phyloP scores from a whole-genome alignment of 2,113 vertebrate species.

The Athene cunicularia region DNA sequence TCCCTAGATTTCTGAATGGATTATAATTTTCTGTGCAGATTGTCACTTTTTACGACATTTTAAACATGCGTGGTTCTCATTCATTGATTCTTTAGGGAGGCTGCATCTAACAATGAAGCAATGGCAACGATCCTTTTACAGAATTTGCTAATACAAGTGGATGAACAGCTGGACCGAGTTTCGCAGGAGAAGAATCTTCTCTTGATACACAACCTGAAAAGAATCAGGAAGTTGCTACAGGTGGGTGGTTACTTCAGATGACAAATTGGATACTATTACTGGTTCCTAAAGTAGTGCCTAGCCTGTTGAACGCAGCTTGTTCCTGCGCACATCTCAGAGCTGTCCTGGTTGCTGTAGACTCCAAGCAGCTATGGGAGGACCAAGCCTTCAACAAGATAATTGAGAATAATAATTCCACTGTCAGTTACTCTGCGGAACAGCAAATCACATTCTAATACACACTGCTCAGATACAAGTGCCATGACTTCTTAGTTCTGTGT shows the following conservation, averaged over 20 bases:
- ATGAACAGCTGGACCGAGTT: conserved; percentile 84
- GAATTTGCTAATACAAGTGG: conserved; percentile 90
- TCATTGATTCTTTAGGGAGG: conserved; percentile 73
- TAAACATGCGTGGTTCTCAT: neutral
- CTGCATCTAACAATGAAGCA: conserved; percentile 86
- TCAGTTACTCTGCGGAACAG: neutral
- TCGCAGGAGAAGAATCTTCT: conserved; percentile 92
- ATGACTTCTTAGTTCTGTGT: neutral
- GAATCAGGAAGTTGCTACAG: conserved; percentile 93
- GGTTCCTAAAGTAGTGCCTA: neutral
- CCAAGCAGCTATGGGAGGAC: neutral
- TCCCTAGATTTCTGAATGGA: neutral
- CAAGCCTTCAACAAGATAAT: neutral
- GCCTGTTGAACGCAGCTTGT: neutral
- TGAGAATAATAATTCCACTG: neutral
- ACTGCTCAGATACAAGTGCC: neutral
- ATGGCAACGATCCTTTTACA: conserved; percentile 88
- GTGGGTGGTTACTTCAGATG: conserved; percentile 61
- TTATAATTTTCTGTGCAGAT: neutral
- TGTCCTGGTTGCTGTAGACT: neutral
- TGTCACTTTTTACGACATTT: neutral
- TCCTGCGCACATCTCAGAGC: neutral
- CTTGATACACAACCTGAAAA: conserved; percentile 94
- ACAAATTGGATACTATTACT: neutral
- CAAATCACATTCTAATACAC: neutral